A percentile compares a stretch with the other conserved stretches of the same genome.
Evolutionary conservation across 92 coral and sea anemone genomes (phyloP).

Genomic region (Siderastrea radians): DNA sequence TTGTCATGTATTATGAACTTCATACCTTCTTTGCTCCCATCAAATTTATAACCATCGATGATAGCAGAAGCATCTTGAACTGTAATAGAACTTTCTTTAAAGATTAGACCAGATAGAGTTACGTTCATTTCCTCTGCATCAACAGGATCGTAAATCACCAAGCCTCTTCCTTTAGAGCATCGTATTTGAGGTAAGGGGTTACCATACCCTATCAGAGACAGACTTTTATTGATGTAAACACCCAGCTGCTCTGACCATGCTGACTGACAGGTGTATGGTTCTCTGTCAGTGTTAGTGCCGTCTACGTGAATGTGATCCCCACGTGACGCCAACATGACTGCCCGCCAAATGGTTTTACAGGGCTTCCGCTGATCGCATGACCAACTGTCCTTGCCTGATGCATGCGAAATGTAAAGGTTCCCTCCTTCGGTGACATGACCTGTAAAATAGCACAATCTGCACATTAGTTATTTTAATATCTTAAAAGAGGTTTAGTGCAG

Average conservation of each 20-base stretch:
- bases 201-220: no score
- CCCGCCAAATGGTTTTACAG: not conserved
- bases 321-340: not conserved
- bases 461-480: no score
- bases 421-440: not conserved
- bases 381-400: not conserved
- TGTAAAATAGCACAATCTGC: no score
- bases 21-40: not conserved
- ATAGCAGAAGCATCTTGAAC: not conserved
- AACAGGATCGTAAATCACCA: not conserved
- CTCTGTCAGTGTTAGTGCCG: not conserved
- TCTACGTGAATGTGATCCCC: not conserved
- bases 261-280: not conserved
- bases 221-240: not conserved
- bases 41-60: not conserved
- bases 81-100: not conserved
- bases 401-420: not conserved
- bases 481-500: no score
- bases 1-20: not conserved
- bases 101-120: not conserved
- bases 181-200: no score
- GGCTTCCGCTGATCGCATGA: not conserved
- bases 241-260: not conserved
- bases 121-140: not conserved
- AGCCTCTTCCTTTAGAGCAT: not conserved